These are phyloP conservation scores for Drymodes brunneopygia DNA, from an alignment of 2,113 vertebrate species.

Conservation along the genomic window DNA sequence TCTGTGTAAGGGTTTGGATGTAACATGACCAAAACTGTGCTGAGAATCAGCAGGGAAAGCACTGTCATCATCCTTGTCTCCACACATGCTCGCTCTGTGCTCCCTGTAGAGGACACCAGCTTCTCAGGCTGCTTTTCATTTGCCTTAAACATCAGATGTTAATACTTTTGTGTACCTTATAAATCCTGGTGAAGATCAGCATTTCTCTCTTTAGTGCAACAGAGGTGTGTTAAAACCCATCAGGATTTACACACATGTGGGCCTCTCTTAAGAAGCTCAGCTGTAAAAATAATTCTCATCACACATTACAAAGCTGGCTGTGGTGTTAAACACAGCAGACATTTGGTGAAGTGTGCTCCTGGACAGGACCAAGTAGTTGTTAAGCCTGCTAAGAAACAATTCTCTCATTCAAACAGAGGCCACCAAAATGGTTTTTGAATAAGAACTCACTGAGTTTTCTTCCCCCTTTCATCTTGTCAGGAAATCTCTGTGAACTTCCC, in stretches of 20 bases:
- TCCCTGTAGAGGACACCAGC: neutral
- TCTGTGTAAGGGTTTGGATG: neutral
- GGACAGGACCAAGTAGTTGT: neutral
- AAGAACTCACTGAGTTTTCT: constrained; percentile 1
- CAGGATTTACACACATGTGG: neutral
- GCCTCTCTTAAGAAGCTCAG: neutral
- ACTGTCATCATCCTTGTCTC: accelerated
- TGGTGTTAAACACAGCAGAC: constrained; percentile 21
- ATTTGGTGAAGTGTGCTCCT: neutral
- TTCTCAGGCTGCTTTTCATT: neutral
- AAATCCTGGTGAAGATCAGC: neutral
- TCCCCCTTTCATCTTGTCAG: constrained; percentile 44
- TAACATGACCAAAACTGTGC: neutral
- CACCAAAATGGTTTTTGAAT: constrained; percentile 43
- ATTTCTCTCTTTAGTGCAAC: neutral
- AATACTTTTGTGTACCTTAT: neutral
- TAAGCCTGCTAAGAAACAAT: neutral
- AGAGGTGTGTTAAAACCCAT: neutral
- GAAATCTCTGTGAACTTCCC: constrained; percentile 46
- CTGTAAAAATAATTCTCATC: constrained; percentile 56
- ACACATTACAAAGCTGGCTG: neutral
- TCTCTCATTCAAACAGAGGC: neutral
- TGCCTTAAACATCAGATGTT: neutral
- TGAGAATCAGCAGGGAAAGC: neutral
- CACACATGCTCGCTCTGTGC: neutral